Base-by-base conservation (phyloP, 2,797 vertebrate species). In the Siniperca obscura region DNA sequence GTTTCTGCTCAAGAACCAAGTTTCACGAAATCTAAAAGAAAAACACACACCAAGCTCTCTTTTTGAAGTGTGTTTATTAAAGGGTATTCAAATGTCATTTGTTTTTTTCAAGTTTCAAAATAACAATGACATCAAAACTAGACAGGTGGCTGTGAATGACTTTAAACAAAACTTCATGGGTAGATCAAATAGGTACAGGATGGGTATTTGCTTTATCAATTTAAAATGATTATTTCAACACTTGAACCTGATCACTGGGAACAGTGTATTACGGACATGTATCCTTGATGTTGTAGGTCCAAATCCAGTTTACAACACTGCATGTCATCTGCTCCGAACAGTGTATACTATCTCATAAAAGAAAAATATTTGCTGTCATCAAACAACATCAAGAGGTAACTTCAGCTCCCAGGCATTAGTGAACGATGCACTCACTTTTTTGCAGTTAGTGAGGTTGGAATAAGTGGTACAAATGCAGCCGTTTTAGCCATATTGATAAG, bases 61-160 rank as follows among this genome's bases (percentile, higher is more conserved):
- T 65, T 65, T 80, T 85, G 80, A 77, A 85, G 34, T 70, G 71
- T 79, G 75, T 94, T 92, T 94, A 92, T 94, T 92, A 92, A 94
- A 92, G 92, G 92, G 91, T 88, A 76, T 85, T 90, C 50, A 85
- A 77, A 89, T 90, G 82, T 83, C 62, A 83, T 78, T 76, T 78
- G n/a, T 65, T n/a, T 74, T 87, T 76, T 74, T 14, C 77, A 89
- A 89, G 68, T 82, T 84, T 87, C 62, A 88, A 89, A 88, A 78
- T 62, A 82, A 85, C 76, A 79, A 69, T 77, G 76, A 91, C 89
- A 87, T 86, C 81, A 87, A 78, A 85, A 80, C 65, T 74, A 65
- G 80, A 87, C 79, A 83, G 44, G 66, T 73, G 52, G 48, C 44
- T 75, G 62, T 82, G 70, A 88, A 68, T 27, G 81, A 68, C 70